Evolutionary conservation across 2,113 vertebrate genomes (phyloP).

Genomic region (Ploceus nigricollis): DNA sequence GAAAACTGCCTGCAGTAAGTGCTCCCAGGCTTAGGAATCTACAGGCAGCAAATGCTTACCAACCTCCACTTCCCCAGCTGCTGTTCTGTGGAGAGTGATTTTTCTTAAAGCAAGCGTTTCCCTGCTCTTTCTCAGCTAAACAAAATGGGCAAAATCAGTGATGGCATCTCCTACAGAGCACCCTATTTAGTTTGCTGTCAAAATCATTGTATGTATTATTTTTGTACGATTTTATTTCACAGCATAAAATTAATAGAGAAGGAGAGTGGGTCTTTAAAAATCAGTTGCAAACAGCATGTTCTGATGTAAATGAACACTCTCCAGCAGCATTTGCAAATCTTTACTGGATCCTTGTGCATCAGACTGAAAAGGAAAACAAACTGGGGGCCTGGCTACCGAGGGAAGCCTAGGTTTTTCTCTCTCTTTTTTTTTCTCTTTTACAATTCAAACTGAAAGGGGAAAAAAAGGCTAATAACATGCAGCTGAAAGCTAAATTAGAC

Average conservation of each 20-base stretch:
- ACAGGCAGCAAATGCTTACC: not conserved
- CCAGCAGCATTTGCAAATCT: conserved; percentile 1
- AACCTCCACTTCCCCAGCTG: not conserved
- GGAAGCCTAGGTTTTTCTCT: not conserved
- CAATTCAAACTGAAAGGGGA: not conserved
- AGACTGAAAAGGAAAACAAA: conserved; percentile 15
- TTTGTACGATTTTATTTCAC: conserved; percentile 2
- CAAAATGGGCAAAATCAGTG: not conserved
- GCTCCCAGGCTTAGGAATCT: not conserved
- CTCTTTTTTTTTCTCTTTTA: not conserved
- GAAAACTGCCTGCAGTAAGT: not conserved
- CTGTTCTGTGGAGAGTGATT: not conserved
- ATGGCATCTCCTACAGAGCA: not conserved
- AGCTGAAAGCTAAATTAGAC: not conserved
- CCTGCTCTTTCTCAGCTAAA: not conserved
- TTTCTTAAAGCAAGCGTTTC: not conserved
- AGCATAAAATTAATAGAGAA: conserved; percentile 5
- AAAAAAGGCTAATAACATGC: not conserved
- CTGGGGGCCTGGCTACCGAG: not conserved
- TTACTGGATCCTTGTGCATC: not conserved
- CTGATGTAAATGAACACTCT: conserved; percentile 3
- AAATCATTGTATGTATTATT: not conserved
- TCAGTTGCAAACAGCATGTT: not conserved
- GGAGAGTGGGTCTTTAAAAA: not conserved
- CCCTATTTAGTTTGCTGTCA: not conserved